Evolutionary conservation across 35 echinoderm and acorn worm genomes (phyloP), one percentile per base, ranked within the genome.

Genomic region (Chiridota heheva): DNA sequence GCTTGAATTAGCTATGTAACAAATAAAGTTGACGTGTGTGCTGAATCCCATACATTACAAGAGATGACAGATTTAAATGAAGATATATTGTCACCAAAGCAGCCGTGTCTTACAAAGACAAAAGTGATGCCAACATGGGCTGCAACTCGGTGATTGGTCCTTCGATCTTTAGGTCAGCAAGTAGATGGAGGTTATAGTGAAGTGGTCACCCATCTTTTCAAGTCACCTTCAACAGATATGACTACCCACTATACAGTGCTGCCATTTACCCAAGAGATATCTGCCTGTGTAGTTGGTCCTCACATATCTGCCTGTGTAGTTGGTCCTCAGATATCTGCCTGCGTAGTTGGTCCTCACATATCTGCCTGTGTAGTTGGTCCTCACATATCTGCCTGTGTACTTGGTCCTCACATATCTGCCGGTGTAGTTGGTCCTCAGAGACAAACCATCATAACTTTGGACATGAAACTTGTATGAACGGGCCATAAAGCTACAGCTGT

Each of bases 391-490:
- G n/a, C n/a, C n/a, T n/a, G n/a, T n/a, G n/a, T n/a, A n/a, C n/a
- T n/a, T n/a, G n/a, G n/a, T n/a, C n/a, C n/a, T n/a, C n/a, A n/a
- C n/a, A n/a, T n/a, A n/a, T n/a, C n/a, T n/a, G n/a, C n/a, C n/a
- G n/a, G n/a, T n/a, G n/a, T n/a, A n/a, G n/a, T n/a, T n/a, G 72
- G 72, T 51, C 44, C 44, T 26, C 72, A 51, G 1, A 76, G 44
- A 57, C 44, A 51, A 34, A 51, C 72, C 1, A 76, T 76, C 5
- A 49, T 51, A 49, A 76, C 72, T 32, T 51, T 76, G 40, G 72
- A 51, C n/a, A 76, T 76, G 72, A 22, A n/a, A 76, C 43, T 76
- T 76, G 63, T 51, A 76, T 57, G 72, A 76, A 51, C 40, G 72
- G 36, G 72, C 72, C 8, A 53, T 53, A 28, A 76, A 49, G 1